Base-by-base conservation (phyloP, 2,888 invertebrate genomes). In the Scrobipalpa costella region DNA sequence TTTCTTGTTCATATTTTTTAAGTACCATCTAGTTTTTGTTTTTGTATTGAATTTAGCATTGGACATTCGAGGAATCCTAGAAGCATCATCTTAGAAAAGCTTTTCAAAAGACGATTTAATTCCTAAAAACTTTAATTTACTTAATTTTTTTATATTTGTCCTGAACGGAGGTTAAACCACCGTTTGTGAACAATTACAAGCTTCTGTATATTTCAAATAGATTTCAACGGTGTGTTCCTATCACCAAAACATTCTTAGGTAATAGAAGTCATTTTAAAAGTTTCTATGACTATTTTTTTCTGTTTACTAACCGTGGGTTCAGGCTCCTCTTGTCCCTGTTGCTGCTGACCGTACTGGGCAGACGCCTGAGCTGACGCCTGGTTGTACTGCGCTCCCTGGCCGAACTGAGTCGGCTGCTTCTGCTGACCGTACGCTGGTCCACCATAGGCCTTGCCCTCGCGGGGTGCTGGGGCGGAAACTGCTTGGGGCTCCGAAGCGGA, bases 281-380 rank as follows among this genome's bases (percentile, higher is more conserved):
- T 0, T 0, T 59, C 17, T n/a, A 33, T 15, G 8, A 44, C 11
- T 13, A 6, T 1, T 44, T 21, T 1, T 44, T 21, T 50, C 61
- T 36, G 34, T 13, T 61, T 62, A 84, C 88, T 85, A 64, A 90
- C 90, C 67, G 90, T 90, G 44, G 90, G 88, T 66, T 89, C 89
- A 19, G 85, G 85, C 44, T 87, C 85, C 64, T 83, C 72, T 55
- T 68, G 67, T 55, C 60, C 69, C 62, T 64, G 68, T 40, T 67
- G 69, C n/a, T 66, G 67, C 50, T 68, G 67, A 36, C 59, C 36
- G 49, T 65, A 63, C 61, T 71, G 67, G 33, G 66, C 15, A 38
- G 67, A 67, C 44, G 57, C 27, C 34, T 55, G 55, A 15, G 55
- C 55, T 19, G 49, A 49, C 7, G 49, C 17, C 27, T 68, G 62